phyloP scores from a whole-genome alignment of 35 echinoderm and acorn worm species.

The Apostichopus californicus region DNA sequence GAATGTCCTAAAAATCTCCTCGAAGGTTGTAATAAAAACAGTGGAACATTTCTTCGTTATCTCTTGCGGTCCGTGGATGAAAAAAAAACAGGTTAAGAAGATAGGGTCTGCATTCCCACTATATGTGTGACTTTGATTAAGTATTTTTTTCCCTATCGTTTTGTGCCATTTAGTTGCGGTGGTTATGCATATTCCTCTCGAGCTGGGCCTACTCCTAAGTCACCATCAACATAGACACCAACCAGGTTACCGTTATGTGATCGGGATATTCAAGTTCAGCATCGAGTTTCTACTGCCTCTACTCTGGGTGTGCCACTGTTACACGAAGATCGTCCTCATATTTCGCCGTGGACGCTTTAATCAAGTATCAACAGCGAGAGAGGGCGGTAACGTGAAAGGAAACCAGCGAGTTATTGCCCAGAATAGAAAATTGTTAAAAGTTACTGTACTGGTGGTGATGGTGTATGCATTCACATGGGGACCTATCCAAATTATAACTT shows the following conservation, averaged over 20 bases:
- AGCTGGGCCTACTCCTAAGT: background rate
- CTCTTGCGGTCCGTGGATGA: too few species aligned
- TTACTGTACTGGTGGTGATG: conserved; percentile 8
- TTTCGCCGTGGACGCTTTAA: conserved; percentile 24
- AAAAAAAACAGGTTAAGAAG: too few species aligned
- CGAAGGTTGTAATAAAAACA: too few species aligned
- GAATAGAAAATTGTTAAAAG: conserved; percentile 2
- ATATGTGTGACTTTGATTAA: too few species aligned
- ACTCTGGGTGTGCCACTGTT: conserved; percentile 1
- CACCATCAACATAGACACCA: background rate
- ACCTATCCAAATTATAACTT: conserved; percentile 23
- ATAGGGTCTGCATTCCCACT: too few species aligned
- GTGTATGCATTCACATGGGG: conserved; percentile 48
- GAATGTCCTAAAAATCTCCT: too few species aligned
- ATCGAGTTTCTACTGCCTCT: conserved; percentile 32
- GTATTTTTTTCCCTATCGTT: background rate
- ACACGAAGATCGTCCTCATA: conserved; percentile 14
- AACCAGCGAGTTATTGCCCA: background rate
- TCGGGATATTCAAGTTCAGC: background rate
- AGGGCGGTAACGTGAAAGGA: background rate
- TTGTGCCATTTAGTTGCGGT: background rate
- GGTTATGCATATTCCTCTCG: background rate
- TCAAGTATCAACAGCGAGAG: background rate
- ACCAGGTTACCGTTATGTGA: background rate
- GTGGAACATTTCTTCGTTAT: too few species aligned